A percentile compares a stretch with the other conserved stretches of the same genome.
Evolutionary conservation across 1,140 invertebrate genomes (phyloP).

Genomic region (Scaptodrosophila lebanonensis): DNA sequence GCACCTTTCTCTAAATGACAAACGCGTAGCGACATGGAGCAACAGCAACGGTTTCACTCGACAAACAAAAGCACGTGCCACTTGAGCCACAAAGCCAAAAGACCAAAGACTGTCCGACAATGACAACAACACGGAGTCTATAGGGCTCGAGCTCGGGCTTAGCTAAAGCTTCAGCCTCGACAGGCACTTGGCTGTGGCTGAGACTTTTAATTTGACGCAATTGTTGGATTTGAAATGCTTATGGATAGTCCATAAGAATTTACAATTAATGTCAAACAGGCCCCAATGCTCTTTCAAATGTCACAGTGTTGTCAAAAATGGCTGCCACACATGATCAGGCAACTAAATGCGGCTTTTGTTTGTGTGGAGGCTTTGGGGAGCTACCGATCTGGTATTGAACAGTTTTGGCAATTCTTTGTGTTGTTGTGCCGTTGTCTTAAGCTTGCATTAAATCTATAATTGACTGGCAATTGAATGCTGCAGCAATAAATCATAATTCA

Average conservation of each 20-base stretch:
- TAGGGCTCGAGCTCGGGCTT: conserved; percentile 2
- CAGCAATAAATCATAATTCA: conserved; percentile 69
- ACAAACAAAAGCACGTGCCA: conserved; percentile 67
- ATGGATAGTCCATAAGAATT: conserved; percentile 55
- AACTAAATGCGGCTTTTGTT: conserved; percentile 20
- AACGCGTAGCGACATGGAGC: conserved; percentile 53
- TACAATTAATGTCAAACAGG: conserved; percentile 64
- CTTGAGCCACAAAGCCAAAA: conserved; percentile 48
- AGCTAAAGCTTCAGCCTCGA: too few species aligned
- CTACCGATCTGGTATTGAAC: conserved; percentile 24
- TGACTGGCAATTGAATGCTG: conserved; percentile 32
- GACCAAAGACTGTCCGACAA: conserved; percentile 29
- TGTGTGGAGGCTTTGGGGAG: conserved; percentile 6
- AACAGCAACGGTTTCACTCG: conserved; percentile 63
- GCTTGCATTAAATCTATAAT: conserved; percentile 59
- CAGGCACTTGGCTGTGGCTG: conserved; percentile 27
- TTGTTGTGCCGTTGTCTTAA: conserved; percentile 1
- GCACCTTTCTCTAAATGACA: conserved; percentile 61
- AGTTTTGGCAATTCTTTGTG: too few species aligned
- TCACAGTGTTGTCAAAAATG: conserved; percentile 58
- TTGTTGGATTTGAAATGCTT: conserved; percentile 66
- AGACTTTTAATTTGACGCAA: conserved; percentile 70
- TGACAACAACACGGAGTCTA: conserved; percentile 12
- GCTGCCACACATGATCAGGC: conserved; percentile 29
- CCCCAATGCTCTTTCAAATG: conserved; percentile 62